A percentile compares a stretch with the other conserved stretches of the same genome.
phyloP scores from a whole-genome alignment of 2,113 vertebrate genomes.

The Castor canadensis region DNA sequence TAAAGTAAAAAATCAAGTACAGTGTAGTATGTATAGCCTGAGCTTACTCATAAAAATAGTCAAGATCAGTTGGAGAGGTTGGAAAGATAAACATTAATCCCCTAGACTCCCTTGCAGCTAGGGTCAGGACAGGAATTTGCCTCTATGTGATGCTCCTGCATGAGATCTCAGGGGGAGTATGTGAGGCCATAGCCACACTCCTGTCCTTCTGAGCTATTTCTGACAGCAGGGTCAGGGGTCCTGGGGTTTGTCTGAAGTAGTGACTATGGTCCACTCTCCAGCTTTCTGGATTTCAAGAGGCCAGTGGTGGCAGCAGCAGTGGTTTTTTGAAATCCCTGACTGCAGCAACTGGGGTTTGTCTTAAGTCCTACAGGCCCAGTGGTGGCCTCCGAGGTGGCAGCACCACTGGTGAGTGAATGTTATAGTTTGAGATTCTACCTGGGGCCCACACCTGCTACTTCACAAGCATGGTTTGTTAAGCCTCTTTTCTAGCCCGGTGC shows the following conservation, averaged over 20 bases:
- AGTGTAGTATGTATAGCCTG: background rate
- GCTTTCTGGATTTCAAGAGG: background rate
- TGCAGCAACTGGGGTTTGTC: background rate
- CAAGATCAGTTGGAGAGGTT: background rate
- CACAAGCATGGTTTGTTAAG: background rate
- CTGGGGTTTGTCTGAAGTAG: background rate
- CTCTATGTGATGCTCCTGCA: too few species aligned
- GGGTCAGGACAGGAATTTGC: background rate
- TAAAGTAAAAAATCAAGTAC: background rate
- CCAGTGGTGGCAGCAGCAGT: background rate
- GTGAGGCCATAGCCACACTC: background rate
- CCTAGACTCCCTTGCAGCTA: background rate
- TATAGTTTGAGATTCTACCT: background rate
- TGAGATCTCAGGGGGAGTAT: background rate
- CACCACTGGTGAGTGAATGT: background rate
- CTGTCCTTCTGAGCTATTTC: background rate
- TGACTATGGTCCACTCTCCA: background rate
- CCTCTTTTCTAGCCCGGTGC: too few species aligned
- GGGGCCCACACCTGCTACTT: background rate
- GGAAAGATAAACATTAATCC: background rate
- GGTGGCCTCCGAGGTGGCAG: background rate
- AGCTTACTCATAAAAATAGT: background rate
- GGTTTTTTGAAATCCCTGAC: background rate
- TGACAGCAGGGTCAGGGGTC: background rate
- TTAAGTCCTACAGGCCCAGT: background rate